phyloP scores from a whole-genome alignment of 2,888 invertebrate genomes.

The Agonopterix heracliana region DNA sequence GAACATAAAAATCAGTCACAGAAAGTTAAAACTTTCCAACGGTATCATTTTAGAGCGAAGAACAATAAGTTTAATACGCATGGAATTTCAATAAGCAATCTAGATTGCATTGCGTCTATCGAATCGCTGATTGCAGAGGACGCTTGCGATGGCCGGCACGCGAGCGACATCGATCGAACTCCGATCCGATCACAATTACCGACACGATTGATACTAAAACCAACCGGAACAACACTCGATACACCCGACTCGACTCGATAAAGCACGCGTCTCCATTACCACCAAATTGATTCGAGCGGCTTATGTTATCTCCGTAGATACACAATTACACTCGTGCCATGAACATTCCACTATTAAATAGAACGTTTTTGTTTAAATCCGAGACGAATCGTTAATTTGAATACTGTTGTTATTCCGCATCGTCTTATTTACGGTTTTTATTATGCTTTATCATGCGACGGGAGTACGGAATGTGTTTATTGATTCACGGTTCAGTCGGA shows the following conservation, averaged over 20 bases:
- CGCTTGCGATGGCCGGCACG: slow-evolving; percentile 37
- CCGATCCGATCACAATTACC: slow-evolving; percentile 34
- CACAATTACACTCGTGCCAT: slow-evolving; percentile 48
- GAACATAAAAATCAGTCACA: not conserved
- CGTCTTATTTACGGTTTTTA: slow-evolving; percentile 64
- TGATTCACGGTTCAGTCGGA: slow-evolving; percentile 56
- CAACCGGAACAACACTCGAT: slow-evolving; percentile 42
- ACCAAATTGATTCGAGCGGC: slow-evolving; percentile 62
- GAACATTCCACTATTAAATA: slow-evolving; percentile 66
- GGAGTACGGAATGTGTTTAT: slow-evolving; percentile 62
- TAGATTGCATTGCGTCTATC: slow-evolving; percentile 33
- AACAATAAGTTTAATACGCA: slow-evolving; percentile 25
- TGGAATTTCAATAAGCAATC: slow-evolving; percentile 36
- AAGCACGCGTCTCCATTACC: slow-evolving; percentile 59
- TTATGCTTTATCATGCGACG: slow-evolving; percentile 61
- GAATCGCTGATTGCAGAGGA: slow-evolving; percentile 56
- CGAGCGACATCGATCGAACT: slow-evolving; percentile 44
- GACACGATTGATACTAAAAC: slow-evolving; percentile 32
- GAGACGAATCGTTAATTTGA: slow-evolving; percentile 70
- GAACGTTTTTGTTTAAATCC: slow-evolving; percentile 74
- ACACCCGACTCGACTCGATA: slow-evolving; percentile 18
- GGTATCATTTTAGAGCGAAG: slow-evolving; percentile 9
- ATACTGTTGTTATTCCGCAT: slow-evolving; percentile 65
- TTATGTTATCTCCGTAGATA: slow-evolving; percentile 24
- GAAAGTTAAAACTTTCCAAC: slow-evolving; percentile 7